These are phyloP conservation scores for Dinothrombium tinctorium DNA, from an alignment of 1,140 invertebrate genomes.

Conservation along the genomic window DNA sequence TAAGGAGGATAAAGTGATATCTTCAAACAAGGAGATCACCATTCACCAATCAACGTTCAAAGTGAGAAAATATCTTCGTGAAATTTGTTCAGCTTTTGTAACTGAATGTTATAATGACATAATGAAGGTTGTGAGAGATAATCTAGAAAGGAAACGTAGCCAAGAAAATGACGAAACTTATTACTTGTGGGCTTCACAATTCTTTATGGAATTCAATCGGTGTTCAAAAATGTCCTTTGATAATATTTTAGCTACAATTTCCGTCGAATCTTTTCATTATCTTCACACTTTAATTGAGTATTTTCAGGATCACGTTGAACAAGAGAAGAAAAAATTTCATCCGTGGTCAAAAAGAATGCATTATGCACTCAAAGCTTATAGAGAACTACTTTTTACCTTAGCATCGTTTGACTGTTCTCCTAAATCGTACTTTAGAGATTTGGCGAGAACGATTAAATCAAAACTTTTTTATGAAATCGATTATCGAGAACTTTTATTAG, in stretches of 20 bases:
- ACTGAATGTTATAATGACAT: conserved; percentile 72
- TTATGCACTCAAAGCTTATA: conserved; percentile 42
- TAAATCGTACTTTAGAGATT: conserved; percentile 30
- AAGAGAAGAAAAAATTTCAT: conserved; percentile 42
- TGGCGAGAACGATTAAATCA: conserved; percentile 60
- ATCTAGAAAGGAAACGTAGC: conserved; percentile 33
- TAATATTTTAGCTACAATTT: conserved; percentile 67
- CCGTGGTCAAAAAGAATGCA: conserved; percentile 60
- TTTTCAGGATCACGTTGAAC: conserved; percentile 58
- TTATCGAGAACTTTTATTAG: conserved; percentile 68
- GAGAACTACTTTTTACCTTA: conserved; percentile 39
- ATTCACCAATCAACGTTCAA: conserved; percentile 48
- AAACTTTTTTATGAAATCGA: conserved; percentile 83
- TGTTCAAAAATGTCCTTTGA: conserved; percentile 55
- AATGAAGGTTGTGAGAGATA: conserved; percentile 52
- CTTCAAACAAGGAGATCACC: conserved; percentile 8
- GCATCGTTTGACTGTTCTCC: conserved; percentile 44
- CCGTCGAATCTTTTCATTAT: conserved; percentile 69
- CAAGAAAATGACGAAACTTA: conserved; percentile 61
- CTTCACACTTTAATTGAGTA: conserved; percentile 72
- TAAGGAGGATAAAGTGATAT: conserved; percentile 21
- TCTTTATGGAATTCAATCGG: conserved; percentile 94
- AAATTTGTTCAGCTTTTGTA: conserved; percentile 80
- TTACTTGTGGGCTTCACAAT: conserved; percentile 75
- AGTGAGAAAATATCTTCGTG: conserved; percentile 62